Base-by-base conservation (phyloP, 2,797 vertebrate species). In the Hirundo rustica region DNA sequence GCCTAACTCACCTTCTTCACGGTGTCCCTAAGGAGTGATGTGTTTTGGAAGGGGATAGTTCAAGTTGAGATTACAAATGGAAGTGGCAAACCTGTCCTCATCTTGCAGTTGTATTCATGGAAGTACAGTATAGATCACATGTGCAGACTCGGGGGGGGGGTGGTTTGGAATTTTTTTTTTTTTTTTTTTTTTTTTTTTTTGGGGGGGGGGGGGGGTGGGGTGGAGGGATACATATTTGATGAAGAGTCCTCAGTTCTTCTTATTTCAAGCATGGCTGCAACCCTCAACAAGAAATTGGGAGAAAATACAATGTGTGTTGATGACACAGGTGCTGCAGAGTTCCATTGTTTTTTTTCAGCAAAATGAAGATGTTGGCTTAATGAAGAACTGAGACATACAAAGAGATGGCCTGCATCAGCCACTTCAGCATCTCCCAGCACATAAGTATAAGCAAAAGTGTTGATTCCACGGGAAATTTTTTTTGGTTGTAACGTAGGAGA, bases 61-160 rank as follows among this genome's bases (percentile, higher is more conserved):
- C 26, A 30, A 16, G 17, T 4, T 85, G 44, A 42, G 44, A 55
- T 48, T 66, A 45, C 16, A 71, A 76, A 61, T 14, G 11, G 23
- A 62, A 58, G n/a, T 40, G 38, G 16, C 40, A 85, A 70, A 50
- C 25, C 0, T 36, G 5, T 67, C n/a, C 14, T 62, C 60, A 36
- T 70, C 40, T 87, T 38, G 6, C 13, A 64, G 6, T 13, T 48
- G 30, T 27, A 4, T 23, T 83, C 1, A 4, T 1, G 36, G 53
- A 80, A 85, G 18, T 45, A 3, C 9, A 25, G 40, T 25, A 34
- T 6, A 48, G 20, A 4, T 62, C 44, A 26, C 25, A 32, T 1
- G 3, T 23, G 8, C 11, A 71, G 15, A 36, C 7, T 25, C 29
- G 1, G 1, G 12, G 15, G 36, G 36, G n/a, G n/a, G n/a, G n/a